These are phyloP conservation scores for Buceros bicornis DNA, from an alignment of 2,797 vertebrate species.

Conservation along the genomic window DNA sequence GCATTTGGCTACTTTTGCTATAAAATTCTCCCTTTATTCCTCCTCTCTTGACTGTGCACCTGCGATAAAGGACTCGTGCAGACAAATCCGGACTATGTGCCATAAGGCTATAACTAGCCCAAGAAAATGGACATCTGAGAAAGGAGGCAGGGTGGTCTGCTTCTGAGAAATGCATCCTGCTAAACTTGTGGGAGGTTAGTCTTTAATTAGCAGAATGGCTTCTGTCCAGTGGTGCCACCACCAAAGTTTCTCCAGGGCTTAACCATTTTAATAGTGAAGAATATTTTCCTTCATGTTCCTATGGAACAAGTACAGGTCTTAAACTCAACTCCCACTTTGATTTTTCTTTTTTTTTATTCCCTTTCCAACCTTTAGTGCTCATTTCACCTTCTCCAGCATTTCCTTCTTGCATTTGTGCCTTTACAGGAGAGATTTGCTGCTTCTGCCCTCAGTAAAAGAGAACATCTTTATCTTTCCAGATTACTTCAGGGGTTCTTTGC, in stretches of 20 bases:
- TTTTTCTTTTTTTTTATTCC: neutral
- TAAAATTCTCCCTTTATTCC: neutral
- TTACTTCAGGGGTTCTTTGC: neutral
- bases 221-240: neutral
- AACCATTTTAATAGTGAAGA: neutral
- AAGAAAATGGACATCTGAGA: neutral
- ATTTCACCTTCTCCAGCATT: neutral
- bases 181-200: neutral
- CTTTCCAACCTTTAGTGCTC: neutral
- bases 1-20: neutral
- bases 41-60: neutral
- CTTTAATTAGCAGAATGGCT: neutral
- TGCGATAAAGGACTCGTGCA: neutral
- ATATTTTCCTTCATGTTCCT: neutral
- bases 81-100: neutral
- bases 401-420: neutral
- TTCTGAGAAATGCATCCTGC: neutral
- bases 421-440: neutral
- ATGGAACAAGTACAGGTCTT: fast-evolving
- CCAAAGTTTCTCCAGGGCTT: neutral
- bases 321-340: neutral
- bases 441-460: neutral
- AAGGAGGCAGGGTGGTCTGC: neutral
- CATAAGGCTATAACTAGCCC: neutral
- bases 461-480: neutral